A percentile compares a stretch with the other conserved stretches of the same genome.
Evolutionary conservation across 2,113 vertebrate species (phyloP).

Genomic region (Lycocorax pyrrhopterus): DNA sequence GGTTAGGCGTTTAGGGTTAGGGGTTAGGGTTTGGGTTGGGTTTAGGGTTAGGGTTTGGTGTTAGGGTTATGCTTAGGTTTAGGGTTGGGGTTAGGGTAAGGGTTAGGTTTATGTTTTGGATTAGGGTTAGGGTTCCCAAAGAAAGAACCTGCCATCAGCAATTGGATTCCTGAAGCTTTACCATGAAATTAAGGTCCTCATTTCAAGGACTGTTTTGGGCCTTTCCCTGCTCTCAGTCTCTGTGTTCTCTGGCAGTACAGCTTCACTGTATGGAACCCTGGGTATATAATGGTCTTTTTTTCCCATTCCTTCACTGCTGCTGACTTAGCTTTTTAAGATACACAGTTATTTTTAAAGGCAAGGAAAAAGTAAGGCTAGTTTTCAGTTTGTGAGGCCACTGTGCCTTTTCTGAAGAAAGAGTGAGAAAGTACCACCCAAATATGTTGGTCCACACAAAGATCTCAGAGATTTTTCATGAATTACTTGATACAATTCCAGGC

Average conservation of each 20-base stretch:
- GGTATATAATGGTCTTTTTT: background rate
- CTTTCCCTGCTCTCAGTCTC: background rate
- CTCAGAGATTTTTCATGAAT: background rate
- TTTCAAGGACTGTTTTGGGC: background rate
- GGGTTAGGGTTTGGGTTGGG: background rate
- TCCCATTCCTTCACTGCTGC: background rate
- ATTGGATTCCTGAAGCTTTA: background rate
- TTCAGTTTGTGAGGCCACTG: background rate
- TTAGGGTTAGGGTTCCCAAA: background rate
- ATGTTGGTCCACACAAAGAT: background rate
- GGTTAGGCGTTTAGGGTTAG: background rate
- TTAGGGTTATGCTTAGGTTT: too few species aligned
- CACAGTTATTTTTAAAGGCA: background rate
- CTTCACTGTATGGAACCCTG: constrained; percentile 9
- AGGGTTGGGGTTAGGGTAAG: too few species aligned
- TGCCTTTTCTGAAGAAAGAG: background rate
- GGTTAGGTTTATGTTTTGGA: background rate
- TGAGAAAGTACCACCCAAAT: constrained; percentile 15
- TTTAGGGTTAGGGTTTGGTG: too few species aligned
- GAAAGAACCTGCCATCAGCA: background rate
- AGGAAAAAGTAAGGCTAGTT: background rate
- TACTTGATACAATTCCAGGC: constrained; percentile 26
- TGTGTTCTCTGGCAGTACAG: constrained; percentile 6
- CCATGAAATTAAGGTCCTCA: background rate
- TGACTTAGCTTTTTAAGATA: constrained; percentile 43